phyloP scores from a whole-genome alignment of 2,888 invertebrate species.

The Drosophila lacicola region DNA sequence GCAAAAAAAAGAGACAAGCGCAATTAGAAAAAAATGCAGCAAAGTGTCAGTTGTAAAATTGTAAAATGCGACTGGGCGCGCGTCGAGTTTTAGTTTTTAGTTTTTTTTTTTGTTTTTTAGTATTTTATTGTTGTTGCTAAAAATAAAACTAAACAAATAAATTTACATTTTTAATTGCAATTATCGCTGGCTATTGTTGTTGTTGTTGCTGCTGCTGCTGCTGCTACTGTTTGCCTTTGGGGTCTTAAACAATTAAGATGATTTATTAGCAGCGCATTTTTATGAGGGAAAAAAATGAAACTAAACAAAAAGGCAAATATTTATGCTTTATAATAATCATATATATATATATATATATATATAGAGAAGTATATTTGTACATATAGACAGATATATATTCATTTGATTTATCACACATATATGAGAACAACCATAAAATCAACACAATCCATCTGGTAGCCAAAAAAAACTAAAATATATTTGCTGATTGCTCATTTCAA shows the following conservation, averaged over 20 bases:
- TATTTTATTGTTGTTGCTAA: slow-evolving; percentile 61
- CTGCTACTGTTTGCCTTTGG: slow-evolving; percentile 76
- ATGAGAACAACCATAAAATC: slow-evolving; percentile 52
- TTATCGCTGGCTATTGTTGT: slow-evolving; percentile 67
- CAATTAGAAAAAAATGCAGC: slow-evolving; percentile 66
- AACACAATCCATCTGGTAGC: slow-evolving; percentile 53
- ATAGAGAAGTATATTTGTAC: slow-evolving; percentile 22
- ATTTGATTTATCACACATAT: slow-evolving; percentile 66
- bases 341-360: slow-evolving; percentile 29
- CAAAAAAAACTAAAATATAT: slow-evolving; percentile 12
- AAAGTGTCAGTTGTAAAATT: slow-evolving; percentile 68
- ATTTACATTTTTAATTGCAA: slow-evolving; percentile 81
- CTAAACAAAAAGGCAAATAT: slow-evolving; percentile 55
- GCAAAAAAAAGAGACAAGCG: slow-evolving; percentile 35
- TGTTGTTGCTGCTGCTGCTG: slow-evolving; percentile 28
- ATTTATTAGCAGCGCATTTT: slow-evolving; percentile 73
- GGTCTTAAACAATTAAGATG: slow-evolving; percentile 75
- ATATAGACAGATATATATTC: slow-evolving; percentile 32
- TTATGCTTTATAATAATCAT: slow-evolving; percentile 62
- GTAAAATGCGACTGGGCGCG: slow-evolving; percentile 74
- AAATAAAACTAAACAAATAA: slow-evolving; percentile 75
- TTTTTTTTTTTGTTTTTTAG: slow-evolving; percentile 26
- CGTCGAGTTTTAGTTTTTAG: slow-evolving; percentile 59
- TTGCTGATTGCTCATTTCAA: slow-evolving; percentile 64
- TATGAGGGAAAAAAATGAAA: slow-evolving; percentile 51